Base-by-base conservation (phyloP, 2,113 vertebrate species). In the Centropus bengalensis region DNA sequence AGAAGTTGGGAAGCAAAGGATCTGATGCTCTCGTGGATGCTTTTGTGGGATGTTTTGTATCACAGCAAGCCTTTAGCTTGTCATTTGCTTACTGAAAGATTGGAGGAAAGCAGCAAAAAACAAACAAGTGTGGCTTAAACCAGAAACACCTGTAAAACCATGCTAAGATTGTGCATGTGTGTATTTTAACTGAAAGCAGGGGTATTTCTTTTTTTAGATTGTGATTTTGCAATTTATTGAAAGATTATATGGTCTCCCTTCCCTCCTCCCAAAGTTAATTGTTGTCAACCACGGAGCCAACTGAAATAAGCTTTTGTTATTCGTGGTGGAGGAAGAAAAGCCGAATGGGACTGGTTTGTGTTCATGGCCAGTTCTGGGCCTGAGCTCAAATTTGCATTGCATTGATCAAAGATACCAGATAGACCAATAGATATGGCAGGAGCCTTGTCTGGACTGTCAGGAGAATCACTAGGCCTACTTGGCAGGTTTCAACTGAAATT, bases 91-190 rank as follows among this genome's bases (percentile, higher is more conserved):
- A 36, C 45, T 26, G 19, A 94, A 76, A 20, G 20, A 18, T 20
- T 66, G 21, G 45, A n/a, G 56, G 67, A 59, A 82, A 76, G 94
- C 93, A 96, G 93, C 85, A 96, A 96, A 71, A 67, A 96, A 89
- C 93, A 97, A 95, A 94, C 73, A 96, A 96, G 33, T 79, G 89
- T 94, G 74, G 86, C 89, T 97, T 88, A 96, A 96, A 97, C 97
- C 93, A 96, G 92, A 94, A 97, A 94, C 96, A 97, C 95, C 95
- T 94, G 94, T 17, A 33, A 80, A 95, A 93, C 86, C 63, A 47
- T 13, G 70, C 76, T 62, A 80, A 89, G 84, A 88, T 91, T 91
- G 70, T 92, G 63, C n/a, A 68, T 94, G 90, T 85, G 14, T 67
- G 60, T 49, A 78, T 90, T 95, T 93, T 88, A 95, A 95, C 93